Conservation (phyloP, 2,113 vertebrate genomes). For the Columba janthina region DNA sequence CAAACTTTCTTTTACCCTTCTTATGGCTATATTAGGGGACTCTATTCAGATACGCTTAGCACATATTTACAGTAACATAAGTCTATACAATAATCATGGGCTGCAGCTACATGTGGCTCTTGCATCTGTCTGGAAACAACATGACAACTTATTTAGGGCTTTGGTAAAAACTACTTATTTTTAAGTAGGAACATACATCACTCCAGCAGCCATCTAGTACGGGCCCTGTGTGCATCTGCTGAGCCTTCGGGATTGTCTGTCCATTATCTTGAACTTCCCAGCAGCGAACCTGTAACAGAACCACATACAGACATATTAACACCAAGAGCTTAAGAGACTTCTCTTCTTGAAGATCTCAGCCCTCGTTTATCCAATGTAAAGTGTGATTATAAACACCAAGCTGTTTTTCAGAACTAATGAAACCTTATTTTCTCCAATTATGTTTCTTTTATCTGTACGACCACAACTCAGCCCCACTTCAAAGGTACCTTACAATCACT, state of each 20-base stretch:
- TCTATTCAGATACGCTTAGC: neutral
- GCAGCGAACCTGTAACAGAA: conserved; percentile 87
- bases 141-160: neutral
- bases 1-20: neutral
- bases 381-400: neutral
- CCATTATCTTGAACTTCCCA: conserved; percentile 99
- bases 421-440: neutral
- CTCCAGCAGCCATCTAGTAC: conserved; percentile 97
- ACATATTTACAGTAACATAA: neutral
- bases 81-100: rapidly evolving
- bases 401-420: neutral
- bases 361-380: neutral
- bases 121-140: neutral
- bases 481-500: rapidly evolving
- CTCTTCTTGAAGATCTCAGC: neutral
- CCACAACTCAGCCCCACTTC: neutral
- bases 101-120: neutral
- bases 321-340: neutral
- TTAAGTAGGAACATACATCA: conserved; percentile 80
- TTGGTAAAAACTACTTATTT: neutral
- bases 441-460: neutral
- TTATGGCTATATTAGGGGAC: rapidly evolving
- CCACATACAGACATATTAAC: rapidly evolving
- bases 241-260: conserved; percentile 97
- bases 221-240: conserved; percentile 98